Evolutionary conservation across 2,113 vertebrate genomes (phyloP).

Genomic region (Catharus bicknelli): DNA sequence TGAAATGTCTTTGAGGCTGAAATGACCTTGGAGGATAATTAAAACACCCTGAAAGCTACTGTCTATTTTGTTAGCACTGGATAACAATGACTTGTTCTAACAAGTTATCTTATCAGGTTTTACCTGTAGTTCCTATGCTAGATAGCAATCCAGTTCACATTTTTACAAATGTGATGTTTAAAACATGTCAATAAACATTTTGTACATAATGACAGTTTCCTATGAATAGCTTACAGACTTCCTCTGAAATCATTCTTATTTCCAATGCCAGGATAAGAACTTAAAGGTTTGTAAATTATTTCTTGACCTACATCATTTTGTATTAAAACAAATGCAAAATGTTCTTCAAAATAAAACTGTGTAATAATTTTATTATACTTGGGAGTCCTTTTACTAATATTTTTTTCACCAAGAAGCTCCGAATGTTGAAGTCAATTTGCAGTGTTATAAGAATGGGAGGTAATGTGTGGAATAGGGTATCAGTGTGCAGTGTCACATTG

Average conservation of each 20-base stretch:
- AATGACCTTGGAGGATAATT: conserved; percentile 46
- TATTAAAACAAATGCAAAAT: conserved; percentile 80
- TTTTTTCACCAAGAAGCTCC: not conserved
- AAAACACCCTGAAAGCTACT: conserved; percentile 49
- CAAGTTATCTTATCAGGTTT: conserved; percentile 70
- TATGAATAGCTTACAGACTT: conserved; percentile 78
- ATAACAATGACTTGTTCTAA: conserved; percentile 54
- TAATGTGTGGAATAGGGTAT: not conserved
- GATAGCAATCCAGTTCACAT: conserved; percentile 72
- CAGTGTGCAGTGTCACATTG: not conserved
- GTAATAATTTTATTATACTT: conserved; percentile 73
- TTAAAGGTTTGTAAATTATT: conserved; percentile 81
- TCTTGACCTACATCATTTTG: conserved; percentile 80
- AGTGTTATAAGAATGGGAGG: not conserved
- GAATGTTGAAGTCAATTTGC: not conserved
- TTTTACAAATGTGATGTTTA: conserved; percentile 74
- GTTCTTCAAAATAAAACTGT: conserved; percentile 77
- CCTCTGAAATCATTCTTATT: conserved; percentile 80
- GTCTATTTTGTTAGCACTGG: conserved; percentile 70
- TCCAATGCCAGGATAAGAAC: conserved; percentile 77
- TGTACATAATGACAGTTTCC: conserved; percentile 79
- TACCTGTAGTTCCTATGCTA: conserved; percentile 71
- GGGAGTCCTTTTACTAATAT: conserved; percentile 32
- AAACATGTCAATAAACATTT: conserved; percentile 73
- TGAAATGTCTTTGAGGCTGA: conserved; percentile 43